Evolutionary conservation across 2,797 vertebrate species (phyloP), one percentile per base, ranked within the genome.

Genomic region (Sebastes aleutianus): DNA sequence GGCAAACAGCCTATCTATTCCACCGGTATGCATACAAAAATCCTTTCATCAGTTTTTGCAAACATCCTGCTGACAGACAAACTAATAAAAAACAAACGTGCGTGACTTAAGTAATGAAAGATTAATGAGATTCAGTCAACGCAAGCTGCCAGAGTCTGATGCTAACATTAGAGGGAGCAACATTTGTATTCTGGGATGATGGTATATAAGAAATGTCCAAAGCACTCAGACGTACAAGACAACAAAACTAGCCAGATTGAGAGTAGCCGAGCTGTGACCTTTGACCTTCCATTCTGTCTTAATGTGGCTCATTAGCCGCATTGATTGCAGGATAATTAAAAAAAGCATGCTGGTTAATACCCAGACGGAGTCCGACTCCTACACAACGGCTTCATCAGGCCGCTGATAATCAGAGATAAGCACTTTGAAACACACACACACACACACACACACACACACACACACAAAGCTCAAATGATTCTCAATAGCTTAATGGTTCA

Each of bases 321-420:
- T 18, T 79, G 53, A 89, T 87, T 88, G 61, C 27, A 61, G 71
- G 59, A 70, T 83, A 58, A 91, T 92, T 84, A 83, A 84, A 90
- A 82, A 80, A 83, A 39, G 14, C 34, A 78, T 34, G 65, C 47
- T 32, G 72, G 78, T 77, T 85, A 83, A 89, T 72, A 63, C 68
- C 27, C 62, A 54, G 58, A 63, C 16, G 20, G 57, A 56, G 66
- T 47, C 64, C 12, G 6, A 66, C 70, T 70, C 26, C 47, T n/a
- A 70, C 68, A 58, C 68, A 74, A 61, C 61, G 53, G 73, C 81
- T 39, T 70, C 53, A 71, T 63, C 57, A 62, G 67, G 32, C 29
- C 6, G 7, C 10, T 59, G 64, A 75, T 81, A 61, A 78, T 78
- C 34, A 74, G 22, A 63, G 73, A 79, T 70, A 61, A 85, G 43